phyloP scores from a whole-genome alignment of 2,888 invertebrate genomes.

The Atherix ibis region DNA sequence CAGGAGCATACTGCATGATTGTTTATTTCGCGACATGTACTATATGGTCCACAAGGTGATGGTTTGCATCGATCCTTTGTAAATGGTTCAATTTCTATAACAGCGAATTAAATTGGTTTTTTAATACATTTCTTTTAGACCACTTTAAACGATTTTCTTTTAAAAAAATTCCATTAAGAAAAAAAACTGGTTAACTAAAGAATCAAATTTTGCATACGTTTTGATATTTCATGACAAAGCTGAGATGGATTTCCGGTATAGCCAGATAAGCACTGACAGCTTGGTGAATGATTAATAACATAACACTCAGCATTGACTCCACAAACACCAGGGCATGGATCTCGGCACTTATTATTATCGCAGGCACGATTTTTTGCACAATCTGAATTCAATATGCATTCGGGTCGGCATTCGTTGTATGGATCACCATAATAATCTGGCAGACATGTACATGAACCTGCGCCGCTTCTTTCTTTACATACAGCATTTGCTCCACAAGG shows the following conservation, averaged over 20 bases:
- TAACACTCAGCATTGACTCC: constrained; percentile 65
- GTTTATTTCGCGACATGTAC: constrained; percentile 54
- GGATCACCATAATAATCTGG: constrained; percentile 78
- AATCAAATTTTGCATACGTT: constrained; percentile 33
- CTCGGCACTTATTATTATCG: constrained; percentile 66
- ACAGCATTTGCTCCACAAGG: constrained; percentile 76
- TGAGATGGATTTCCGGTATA: constrained; percentile 61
- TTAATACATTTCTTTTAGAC: no score
- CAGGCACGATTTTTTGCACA: constrained; percentile 64
- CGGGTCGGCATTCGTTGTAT: constrained; percentile 68
- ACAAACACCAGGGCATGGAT: constrained; percentile 71
- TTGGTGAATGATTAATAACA: constrained; percentile 67
- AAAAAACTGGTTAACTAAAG: no score
- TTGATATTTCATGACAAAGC: constrained; percentile 37
- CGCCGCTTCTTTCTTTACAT: constrained; percentile 67
- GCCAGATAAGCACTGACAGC: constrained; percentile 62
- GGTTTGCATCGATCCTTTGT: constrained; percentile 47
- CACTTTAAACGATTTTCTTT: no score
- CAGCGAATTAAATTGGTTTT: constrained; percentile 1
- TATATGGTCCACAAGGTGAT: constrained; percentile 64
- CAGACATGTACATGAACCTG: constrained; percentile 68
- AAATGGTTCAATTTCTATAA: constrained; percentile 19
- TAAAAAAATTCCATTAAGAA: no score
- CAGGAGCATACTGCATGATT: constrained; percentile 68
- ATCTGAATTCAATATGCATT: constrained; percentile 72